Evolutionary conservation across 2,797 vertebrate genomes (phyloP), one percentile per base, ranked within the genome.

Genomic region (Pteropus rufus): DNA sequence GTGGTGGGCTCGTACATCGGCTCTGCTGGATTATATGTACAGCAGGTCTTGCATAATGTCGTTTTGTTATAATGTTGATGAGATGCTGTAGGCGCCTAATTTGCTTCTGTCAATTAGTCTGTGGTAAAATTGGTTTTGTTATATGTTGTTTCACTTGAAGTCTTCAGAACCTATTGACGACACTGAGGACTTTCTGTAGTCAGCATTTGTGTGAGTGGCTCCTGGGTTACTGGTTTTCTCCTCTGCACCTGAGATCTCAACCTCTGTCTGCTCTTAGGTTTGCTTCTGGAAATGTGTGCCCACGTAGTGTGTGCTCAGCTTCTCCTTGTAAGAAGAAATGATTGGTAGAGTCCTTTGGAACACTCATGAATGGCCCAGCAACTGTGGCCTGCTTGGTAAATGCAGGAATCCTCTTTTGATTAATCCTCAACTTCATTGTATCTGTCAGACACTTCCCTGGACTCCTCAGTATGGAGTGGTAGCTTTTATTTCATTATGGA

Each of bases 401-500:
- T 52, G 26, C 1, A 9, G 77, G 84, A 77, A 14, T 36, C 11
- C 36, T 44, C 77, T n/a, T 92, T 39, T 46, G 29, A 81, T 69
- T 15, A 80, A 44, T 62, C 26, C 15, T 46, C 46, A 23, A 5
- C 46, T 83, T 72, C 21, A 5, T 2, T 39, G 39, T 62, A 14
- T 64, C 77, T 94, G 49, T 87, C 54, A 85, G 79, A 79, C 5
- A 29, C 49, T 44, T 44, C 72, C 83, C 72, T 89, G 49, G 75
- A 94, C 83, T 85, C 64, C 41, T 12, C 36, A 58, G 69, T 81
- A 62, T 95, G 79, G 62, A 52, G 5, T 64, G 93, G 46, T 77
- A 52, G 65, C 70, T 95, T 90, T 93, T 90, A 88, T 82, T 93
- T 91, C 44, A 49, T 69, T 46, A 67, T 72, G 70, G 54, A 67